Conservation (phyloP, 1,140 invertebrate genomes). For the Conus ventricosus region DNA sequence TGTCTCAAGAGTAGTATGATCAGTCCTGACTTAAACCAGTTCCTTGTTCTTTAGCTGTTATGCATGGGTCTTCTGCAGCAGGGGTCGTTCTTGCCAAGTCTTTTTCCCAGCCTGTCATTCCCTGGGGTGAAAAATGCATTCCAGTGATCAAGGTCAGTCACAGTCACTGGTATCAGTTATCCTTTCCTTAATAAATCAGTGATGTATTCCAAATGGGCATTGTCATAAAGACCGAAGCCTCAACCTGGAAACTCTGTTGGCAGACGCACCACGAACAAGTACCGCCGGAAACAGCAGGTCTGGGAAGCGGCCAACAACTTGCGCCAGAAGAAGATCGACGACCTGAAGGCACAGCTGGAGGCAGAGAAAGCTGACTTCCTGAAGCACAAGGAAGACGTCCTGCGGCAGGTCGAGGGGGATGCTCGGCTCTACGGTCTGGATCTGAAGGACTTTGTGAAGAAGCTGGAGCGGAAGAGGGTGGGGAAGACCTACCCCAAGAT, state of each 20-base stretch:
- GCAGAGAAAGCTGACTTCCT: constrained; percentile 83
- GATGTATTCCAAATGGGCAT: too few relatives aligned
- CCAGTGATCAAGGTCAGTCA: too few relatives aligned
- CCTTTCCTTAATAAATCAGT: too few relatives aligned
- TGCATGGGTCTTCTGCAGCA: too few relatives aligned
- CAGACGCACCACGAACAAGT: constrained; percentile 27
- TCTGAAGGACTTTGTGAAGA: constrained; percentile 48
- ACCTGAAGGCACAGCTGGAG: constrained; percentile 80
- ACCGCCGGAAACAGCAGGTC: constrained; percentile 80
- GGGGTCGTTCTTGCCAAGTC: too few relatives aligned
- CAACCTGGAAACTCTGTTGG: background rate
- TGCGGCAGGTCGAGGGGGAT: constrained; percentile 83
- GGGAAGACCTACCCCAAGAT: constrained; percentile 24
- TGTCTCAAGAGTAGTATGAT: too few relatives aligned
- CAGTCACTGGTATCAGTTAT: too few relatives aligned
- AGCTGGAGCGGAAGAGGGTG: constrained; percentile 26
- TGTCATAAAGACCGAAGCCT: too few relatives aligned
- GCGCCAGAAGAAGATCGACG: constrained; percentile 79
- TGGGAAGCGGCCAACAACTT: constrained; percentile 82
- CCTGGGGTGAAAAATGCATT: too few relatives aligned
- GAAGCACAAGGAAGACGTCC: constrained; percentile 77
- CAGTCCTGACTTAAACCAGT: too few relatives aligned
- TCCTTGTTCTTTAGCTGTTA: too few relatives aligned
- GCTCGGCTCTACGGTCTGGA: constrained; percentile 81
- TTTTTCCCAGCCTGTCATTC: too few relatives aligned